A percentile compares a stretch with the other conserved stretches of the same genome.
Conservation (phyloP, 2,113 vertebrate genomes). For the Hemicordylus capensis region DNA sequence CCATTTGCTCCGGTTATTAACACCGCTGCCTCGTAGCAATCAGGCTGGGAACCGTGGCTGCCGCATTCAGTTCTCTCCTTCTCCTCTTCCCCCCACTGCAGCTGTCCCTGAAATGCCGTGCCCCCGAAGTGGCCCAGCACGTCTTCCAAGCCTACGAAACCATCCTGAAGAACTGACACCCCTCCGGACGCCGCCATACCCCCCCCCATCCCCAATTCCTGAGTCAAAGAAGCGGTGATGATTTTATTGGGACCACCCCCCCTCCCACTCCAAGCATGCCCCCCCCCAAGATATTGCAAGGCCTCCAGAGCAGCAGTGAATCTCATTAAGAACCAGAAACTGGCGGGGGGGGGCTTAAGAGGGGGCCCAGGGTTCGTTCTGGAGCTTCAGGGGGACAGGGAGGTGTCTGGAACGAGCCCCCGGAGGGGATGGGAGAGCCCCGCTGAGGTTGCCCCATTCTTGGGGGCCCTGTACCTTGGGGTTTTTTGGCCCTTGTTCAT, state of each 20-base stretch:
- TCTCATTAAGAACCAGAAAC: rapidly evolving
- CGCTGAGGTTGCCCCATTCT: background rate
- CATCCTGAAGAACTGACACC: slow-evolving; percentile 91
- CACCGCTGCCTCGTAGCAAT: background rate
- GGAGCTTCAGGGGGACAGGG: rapidly evolving
- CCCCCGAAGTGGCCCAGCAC: slow-evolving; percentile 89
- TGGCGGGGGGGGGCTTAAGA: rapidly evolving
- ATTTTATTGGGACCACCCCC: background rate
- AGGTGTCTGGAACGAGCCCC: rapidly evolving
- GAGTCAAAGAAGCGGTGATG: background rate
- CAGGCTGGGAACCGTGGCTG: too few relatives aligned
- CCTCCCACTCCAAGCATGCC: slow-evolving; percentile 37
- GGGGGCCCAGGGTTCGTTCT: background rate
- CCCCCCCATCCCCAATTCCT: slow-evolving; percentile 4
- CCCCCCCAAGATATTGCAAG: background rate
- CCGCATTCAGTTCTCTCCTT: background rate
- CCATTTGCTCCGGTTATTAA: background rate
- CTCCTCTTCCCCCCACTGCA: slow-evolving; percentile 64
- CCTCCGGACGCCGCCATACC: background rate
- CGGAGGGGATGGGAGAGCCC: background rate
- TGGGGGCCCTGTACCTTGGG: background rate
- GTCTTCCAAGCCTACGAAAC: slow-evolving; percentile 92
- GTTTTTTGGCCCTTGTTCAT: background rate
- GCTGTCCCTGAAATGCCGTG: slow-evolving; percentile 94
- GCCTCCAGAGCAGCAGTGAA: background rate